Percentiles rank a stretch among this genome's conserved stretches.
phyloP scores from a whole-genome alignment of 2,888 invertebrate species.

The Onchidella celtica region DNA sequence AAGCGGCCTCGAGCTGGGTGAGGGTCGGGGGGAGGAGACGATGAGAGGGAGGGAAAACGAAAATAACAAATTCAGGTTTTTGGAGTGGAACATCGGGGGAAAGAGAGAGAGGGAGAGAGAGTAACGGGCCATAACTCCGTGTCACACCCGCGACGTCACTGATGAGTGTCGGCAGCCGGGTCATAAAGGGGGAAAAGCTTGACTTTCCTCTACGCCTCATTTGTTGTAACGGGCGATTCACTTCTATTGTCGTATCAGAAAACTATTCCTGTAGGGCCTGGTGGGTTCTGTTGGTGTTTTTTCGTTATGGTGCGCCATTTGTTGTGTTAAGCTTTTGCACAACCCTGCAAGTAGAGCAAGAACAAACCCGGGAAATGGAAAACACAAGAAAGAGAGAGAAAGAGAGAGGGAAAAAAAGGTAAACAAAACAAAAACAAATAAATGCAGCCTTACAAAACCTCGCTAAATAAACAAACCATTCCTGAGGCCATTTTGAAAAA shows the following conservation, averaged over 20 bases:
- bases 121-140: too few species aligned
- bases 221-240: background rate
- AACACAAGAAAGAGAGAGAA: background rate
- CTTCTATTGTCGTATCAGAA: background rate
- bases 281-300: too few species aligned
- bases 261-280: too few species aligned
- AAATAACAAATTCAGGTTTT: too few species aligned
- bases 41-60: background rate
- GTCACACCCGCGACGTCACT: too few species aligned
- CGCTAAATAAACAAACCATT: too few species aligned
- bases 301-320: background rate
- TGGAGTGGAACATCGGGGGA: too few species aligned
- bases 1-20: too few species aligned
- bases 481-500: too few species aligned
- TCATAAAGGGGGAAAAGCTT: too few species aligned
- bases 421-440: background rate
- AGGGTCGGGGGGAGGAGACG: slow-evolving; percentile 3
- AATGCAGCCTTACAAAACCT: background rate
- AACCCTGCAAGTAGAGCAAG: background rate
- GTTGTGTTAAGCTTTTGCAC: background rate
- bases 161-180: too few species aligned
- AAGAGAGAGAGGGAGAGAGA: too few species aligned
- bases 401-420: background rate
- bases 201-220: background rate
- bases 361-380: background rate